Evolutionary conservation across 2,888 invertebrate genomes (phyloP).

Genomic region (Byasa hedistus): DNA sequence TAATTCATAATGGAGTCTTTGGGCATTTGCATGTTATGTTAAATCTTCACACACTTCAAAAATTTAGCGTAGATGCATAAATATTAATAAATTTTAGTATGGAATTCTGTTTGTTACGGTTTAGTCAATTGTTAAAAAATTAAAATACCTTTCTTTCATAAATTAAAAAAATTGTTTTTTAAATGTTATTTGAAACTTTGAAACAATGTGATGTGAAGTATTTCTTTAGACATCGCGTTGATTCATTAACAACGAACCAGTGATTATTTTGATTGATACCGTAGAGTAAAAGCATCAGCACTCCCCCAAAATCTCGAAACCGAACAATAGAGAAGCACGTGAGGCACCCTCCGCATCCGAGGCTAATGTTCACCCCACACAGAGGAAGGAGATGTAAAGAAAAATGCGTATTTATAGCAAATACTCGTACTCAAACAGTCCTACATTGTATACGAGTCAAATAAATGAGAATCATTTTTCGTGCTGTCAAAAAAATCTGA

Average conservation of each 20-base stretch:
- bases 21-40: background rate
- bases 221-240: conserved; percentile 67
- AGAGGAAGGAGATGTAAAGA: conserved; percentile 77
- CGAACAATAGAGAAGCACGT: conserved; percentile 74
- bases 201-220: too few relatives aligned
- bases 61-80: background rate
- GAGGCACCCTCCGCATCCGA: conserved; percentile 71
- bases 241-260: conserved; percentile 72
- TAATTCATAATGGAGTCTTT: background rate
- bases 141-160: background rate
- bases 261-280: conserved; percentile 78
- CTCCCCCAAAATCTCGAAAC: conserved; percentile 77
- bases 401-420: conserved; percentile 81
- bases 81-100: background rate
- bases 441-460: conserved; percentile 81
- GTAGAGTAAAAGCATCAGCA: conserved; percentile 72
- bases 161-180: too few relatives aligned
- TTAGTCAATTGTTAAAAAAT: background rate
- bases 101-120: background rate
- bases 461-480: conserved; percentile 81
- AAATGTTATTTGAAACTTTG: too few relatives aligned
- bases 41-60: background rate
- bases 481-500: conserved; percentile 81
- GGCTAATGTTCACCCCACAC: conserved; percentile 76
- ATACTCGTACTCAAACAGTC: conserved; percentile 81